Base-by-base conservation (phyloP, 2,113 vertebrate species). In the Megaleporinus macrocephalus region DNA sequence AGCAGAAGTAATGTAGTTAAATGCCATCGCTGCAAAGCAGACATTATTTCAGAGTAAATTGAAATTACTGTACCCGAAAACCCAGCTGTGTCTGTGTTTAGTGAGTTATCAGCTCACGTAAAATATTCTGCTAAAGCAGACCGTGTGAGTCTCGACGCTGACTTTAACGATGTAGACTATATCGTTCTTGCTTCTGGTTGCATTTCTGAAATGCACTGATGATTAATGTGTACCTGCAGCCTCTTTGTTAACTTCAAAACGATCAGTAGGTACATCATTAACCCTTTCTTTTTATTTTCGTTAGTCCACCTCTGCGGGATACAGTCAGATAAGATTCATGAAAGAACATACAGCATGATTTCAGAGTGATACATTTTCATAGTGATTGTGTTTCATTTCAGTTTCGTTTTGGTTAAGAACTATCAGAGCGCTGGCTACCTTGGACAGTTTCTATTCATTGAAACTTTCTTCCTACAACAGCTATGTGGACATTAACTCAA, bases 401-500 rank as follows among this genome's bases (percentile, higher is more conserved):
- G 53, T 47, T 65, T 61, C 61, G 20, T 55, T 5, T 29, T 41
- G 18, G n/a, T 77, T 1, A 29, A 59, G 4, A n/a, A n/a, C n/a
- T n/a, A 70, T 44, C 22, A 65, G 14, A 63, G 65, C 44, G n/a
- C 59, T 73, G 29, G 69, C 26, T 73, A 62, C 1, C 78, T 80
- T 59, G 29, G 70, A 73, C 26, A 80, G 33, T 44, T 70, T 14
- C n/a, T 7, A 51, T 59, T 59, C 24, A 72, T 61, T 61, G 27
- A 73, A 73, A 55, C 63, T 68, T 36, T 36, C 71, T 41, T 81
- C 47, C 49, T 74, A 15, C 29, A 66, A 63, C 33, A 63, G 70
- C 47, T 22, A 66, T 41, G 44, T 73, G 79, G 70, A 81, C 44
- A 74, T 33, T 65, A 55, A 66, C 71, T 66, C 57, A 59, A 65